These are phyloP conservation scores for Caiman crocodilus DNA, from an alignment of 2,797 vertebrate genomes.

Conservation along the genomic window DNA sequence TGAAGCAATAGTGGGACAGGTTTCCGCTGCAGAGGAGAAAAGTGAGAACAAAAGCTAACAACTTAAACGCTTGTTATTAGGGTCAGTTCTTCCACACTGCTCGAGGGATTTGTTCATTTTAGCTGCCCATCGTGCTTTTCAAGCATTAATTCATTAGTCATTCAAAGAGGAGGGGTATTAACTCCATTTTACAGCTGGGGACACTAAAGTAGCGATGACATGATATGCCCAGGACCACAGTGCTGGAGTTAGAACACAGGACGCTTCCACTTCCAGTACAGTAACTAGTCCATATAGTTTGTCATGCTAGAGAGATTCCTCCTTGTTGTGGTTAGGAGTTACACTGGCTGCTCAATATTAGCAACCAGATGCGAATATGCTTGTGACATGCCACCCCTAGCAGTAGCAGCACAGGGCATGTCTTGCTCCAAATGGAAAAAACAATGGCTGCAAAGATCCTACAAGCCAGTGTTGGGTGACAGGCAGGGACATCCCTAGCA, in stretches of 20 bases:
- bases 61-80: neutral
- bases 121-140: neutral
- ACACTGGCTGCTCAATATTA: accelerated
- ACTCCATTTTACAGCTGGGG: neutral
- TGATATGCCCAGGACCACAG: neutral
- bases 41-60: neutral
- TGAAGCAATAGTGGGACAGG: neutral
- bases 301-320: neutral
- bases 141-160: neutral
- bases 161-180: neutral
- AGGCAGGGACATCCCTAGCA: neutral
- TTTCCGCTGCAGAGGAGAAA: neutral
- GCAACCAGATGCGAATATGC: neutral
- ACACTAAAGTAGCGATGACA: neutral
- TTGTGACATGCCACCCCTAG: neutral
- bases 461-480: neutral
- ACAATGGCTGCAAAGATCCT: neutral
- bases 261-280: neutral
- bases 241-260: neutral
- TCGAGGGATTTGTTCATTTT: neutral
- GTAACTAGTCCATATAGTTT: neutral
- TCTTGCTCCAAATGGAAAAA: accelerated
- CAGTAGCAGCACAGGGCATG: neutral
- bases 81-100: neutral
- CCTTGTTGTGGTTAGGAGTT: neutral